These are phyloP conservation scores for Rhizomys pruinosus DNA, from an alignment of 2,113 vertebrate genomes.

Conservation along the genomic window DNA sequence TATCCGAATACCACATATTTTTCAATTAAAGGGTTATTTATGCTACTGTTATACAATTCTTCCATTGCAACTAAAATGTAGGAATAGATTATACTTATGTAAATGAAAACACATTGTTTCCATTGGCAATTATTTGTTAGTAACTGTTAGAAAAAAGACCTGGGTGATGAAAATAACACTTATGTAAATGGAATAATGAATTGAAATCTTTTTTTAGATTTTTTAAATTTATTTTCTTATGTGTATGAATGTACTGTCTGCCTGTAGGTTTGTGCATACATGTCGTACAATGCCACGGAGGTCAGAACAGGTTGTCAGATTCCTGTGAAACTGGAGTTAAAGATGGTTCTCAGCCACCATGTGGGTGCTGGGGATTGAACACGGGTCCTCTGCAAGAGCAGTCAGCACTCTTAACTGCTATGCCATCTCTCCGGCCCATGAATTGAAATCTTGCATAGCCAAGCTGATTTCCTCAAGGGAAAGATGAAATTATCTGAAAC, in stretches of 20 bases:
- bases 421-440: too few species aligned
- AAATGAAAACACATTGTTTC: fast-evolving
- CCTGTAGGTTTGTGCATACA: too few species aligned
- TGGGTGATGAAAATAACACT: neutral
- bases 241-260: too few species aligned
- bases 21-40: neutral
- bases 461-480: neutral
- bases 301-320: too few species aligned
- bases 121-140: neutral
- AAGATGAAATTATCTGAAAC: neutral
- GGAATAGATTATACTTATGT: neutral
- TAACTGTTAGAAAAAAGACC: neutral
- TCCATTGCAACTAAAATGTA: neutral
- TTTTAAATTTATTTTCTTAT: too few species aligned
- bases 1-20: neutral
- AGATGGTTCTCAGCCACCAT: too few species aligned
- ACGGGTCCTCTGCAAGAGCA: too few species aligned
- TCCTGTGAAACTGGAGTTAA: too few species aligned
- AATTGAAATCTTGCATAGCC: too few species aligned
- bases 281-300: too few species aligned
- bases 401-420: too few species aligned
- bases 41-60: neutral
- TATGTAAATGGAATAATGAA: neutral
- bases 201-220: neutral
- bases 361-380: too few species aligned